Evolutionary conservation across 2,797 vertebrate species (phyloP).

Genomic region (Coregonus sp.): DNA sequence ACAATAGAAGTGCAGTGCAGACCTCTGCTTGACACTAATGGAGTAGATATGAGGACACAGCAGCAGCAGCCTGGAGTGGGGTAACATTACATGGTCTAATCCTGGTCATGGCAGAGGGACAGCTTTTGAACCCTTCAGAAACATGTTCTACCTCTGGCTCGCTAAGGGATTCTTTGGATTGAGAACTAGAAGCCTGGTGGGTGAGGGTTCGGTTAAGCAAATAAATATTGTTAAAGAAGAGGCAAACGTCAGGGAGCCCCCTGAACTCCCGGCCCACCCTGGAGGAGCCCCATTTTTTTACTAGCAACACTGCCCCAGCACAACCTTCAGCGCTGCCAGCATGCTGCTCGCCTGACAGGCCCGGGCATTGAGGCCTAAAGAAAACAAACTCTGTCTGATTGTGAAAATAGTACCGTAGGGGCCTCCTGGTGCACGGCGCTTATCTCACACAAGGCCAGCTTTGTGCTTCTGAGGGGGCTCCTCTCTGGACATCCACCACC

Average conservation of each 20-base stretch:
- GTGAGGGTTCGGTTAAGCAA: slow-evolving; percentile 49
- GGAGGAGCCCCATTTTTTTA: slow-evolving; percentile 51
- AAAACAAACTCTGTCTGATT: slow-evolving; percentile 81
- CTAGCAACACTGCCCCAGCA: slow-evolving; percentile 44
- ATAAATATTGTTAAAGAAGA: slow-evolving; percentile 57
- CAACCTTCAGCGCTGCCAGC: slow-evolving; percentile 52
- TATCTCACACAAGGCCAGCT: slow-evolving; percentile 77
- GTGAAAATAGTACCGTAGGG: slow-evolving; percentile 75
- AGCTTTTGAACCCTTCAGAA: slow-evolving; percentile 10
- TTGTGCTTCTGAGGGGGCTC: slow-evolving; percentile 67
- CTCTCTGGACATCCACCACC: slow-evolving; percentile 61
- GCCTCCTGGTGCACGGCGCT: slow-evolving; percentile 69
- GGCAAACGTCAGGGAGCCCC: slow-evolving; percentile 50
- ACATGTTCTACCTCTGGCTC: slow-evolving; percentile 6
- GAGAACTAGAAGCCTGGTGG: slow-evolving; percentile 39
- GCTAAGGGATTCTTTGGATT: slow-evolving; percentile 28
- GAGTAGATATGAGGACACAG: neutral
- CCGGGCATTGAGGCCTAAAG: slow-evolving; percentile 66
- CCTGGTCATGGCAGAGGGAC: neutral
- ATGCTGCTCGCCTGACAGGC: slow-evolving; percentile 66
- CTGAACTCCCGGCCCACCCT: slow-evolving; percentile 59
- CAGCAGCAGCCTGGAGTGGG: neutral
- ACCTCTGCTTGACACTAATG: neutral
- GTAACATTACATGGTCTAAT: neutral
- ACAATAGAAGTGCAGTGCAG: neutral